phyloP scores from a whole-genome alignment of 2,113 vertebrate genomes.

The Lepus europaeus region DNA sequence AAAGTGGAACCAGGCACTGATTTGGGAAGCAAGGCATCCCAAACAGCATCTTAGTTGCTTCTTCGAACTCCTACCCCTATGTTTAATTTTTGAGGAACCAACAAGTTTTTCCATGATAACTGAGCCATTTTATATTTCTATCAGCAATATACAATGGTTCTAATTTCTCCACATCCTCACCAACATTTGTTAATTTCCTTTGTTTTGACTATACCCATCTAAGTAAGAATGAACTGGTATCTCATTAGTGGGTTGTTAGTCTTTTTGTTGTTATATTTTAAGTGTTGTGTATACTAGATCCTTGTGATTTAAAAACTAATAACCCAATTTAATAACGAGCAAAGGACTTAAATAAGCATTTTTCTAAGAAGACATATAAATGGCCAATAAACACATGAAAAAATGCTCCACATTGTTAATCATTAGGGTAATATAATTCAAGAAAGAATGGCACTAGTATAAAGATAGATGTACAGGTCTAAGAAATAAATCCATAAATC shows the following conservation, averaged over 20 bases:
- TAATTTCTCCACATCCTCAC: neutral
- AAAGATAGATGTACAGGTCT: neutral
- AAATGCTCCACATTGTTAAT: too few relatives aligned
- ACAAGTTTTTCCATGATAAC: too few relatives aligned
- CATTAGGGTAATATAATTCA: too few relatives aligned
- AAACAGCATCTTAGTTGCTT: too few relatives aligned
- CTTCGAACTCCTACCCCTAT: neutral
- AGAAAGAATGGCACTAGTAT: too few relatives aligned
- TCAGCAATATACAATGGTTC: neutral
- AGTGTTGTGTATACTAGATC: neutral
- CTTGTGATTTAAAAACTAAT: neutral
- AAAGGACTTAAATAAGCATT: neutral
- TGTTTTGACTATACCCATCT: neutral
- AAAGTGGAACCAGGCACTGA: too few relatives aligned
- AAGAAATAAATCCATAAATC: neutral
- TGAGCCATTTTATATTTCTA: neutral
- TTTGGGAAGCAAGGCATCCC: too few relatives aligned
- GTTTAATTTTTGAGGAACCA: slow-evolving; percentile 19
- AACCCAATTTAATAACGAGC: neutral
- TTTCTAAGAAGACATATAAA: neutral
- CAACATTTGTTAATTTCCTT: neutral
- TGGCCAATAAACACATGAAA: too few relatives aligned
- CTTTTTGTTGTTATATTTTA: neutral
- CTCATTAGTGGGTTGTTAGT: neutral
- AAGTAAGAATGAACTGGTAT: neutral